These are phyloP conservation scores for Drosophila subquinaria DNA, from an alignment of 2,888 invertebrate genomes.

Conservation along the genomic window DNA sequence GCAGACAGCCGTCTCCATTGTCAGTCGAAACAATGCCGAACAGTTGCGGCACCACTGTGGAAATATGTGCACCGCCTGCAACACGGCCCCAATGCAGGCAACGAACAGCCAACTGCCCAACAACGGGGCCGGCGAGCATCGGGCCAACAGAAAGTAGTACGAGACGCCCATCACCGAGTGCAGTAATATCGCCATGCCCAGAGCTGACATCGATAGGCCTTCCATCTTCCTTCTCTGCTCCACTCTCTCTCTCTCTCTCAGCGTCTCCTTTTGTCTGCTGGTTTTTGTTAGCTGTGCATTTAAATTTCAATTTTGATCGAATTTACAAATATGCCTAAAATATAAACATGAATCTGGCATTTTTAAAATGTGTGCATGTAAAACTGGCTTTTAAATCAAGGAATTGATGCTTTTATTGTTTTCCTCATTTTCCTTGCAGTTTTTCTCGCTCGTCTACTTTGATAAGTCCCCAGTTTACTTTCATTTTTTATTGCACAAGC, in stretches of 20 bases:
- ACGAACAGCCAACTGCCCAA: conserved; percentile 70
- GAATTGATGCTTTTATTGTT: conserved; percentile 46
- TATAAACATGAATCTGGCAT: conserved; percentile 4
- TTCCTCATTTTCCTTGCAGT: conserved; percentile 49
- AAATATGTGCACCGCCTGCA: conserved; percentile 46
- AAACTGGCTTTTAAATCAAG: conserved; percentile 63
- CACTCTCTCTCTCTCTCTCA: not conserved
- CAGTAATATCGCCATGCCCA: conserved; percentile 55
- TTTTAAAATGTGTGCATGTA: conserved; percentile 30
- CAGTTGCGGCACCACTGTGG: conserved; percentile 35
- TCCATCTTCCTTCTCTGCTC: conserved; percentile 41
- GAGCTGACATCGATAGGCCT: conserved; percentile 51
- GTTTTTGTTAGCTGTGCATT: conserved; percentile 1
- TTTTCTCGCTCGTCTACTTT: not conserved
- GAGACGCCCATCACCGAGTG: conserved; percentile 69
- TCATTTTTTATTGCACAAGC: conserved; percentile 47
- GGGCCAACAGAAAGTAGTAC: conserved; percentile 56
- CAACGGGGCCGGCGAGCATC: conserved; percentile 47
- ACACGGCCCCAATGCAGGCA: conserved; percentile 51
- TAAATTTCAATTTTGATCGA: conserved; percentile 25
- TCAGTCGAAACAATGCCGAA: conserved; percentile 35
- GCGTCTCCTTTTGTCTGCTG: not conserved
- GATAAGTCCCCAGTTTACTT: conserved; percentile 56
- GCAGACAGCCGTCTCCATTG: conserved; percentile 54
- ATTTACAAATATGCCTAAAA: conserved; percentile 1